A percentile compares a stretch with the other conserved stretches of the same genome.
These are phyloP conservation scores for Naja naja DNA, from an alignment of 2,113 vertebrate genomes.

Conservation along the genomic window DNA sequence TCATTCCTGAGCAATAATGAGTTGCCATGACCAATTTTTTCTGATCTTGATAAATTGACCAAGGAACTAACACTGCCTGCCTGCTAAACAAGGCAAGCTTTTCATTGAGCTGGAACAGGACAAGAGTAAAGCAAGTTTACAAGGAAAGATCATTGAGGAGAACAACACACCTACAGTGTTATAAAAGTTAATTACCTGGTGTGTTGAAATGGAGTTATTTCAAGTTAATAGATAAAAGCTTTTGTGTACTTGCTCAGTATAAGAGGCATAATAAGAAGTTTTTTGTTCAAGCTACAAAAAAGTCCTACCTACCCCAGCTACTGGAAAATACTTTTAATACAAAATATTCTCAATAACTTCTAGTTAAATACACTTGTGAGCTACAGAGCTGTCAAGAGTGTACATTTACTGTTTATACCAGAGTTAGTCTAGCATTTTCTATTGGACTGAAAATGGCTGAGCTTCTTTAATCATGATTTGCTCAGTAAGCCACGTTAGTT, in stretches of 20 bases:
- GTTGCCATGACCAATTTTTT: background rate
- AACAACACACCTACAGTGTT: background rate
- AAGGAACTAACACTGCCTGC: background rate
- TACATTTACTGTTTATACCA: background rate
- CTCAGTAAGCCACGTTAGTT: background rate
- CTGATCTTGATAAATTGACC: background rate
- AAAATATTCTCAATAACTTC: background rate
- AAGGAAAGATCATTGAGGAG: background rate
- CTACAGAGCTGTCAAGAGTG: background rate
- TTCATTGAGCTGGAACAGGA: background rate
- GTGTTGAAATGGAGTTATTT: background rate
- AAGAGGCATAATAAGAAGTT: background rate
- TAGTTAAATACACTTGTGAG: background rate
- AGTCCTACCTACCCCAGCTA: background rate
- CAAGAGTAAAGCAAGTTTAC: slow-evolving; percentile 6
- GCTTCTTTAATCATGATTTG: background rate
- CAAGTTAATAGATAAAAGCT: background rate
- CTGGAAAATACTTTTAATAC: background rate
- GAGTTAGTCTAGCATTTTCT: background rate
- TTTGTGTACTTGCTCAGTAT: background rate
- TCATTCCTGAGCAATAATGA: background rate
- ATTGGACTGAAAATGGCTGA: background rate
- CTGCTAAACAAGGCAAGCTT: background rate
- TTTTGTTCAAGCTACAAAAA: background rate
- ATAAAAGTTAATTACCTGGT: background rate